Conservation (phyloP, 2,797 vertebrate species). For the Sparidentex hasta region DNA sequence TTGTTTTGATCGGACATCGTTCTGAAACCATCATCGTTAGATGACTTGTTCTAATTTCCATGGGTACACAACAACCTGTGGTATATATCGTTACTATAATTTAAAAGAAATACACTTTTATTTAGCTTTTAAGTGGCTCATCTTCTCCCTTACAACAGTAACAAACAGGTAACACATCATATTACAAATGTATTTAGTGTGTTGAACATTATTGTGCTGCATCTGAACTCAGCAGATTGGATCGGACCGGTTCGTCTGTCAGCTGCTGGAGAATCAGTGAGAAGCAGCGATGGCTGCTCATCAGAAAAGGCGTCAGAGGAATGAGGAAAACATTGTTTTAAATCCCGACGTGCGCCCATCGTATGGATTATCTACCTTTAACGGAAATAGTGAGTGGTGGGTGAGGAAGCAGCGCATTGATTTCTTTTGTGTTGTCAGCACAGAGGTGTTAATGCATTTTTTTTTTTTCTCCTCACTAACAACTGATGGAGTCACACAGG, state of each 20-base stretch:
- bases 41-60: no score
- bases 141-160: no score
- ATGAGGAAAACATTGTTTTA: neutral
- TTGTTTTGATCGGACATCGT: no score
- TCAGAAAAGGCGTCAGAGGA: conserved; percentile 5
- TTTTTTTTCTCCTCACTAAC: conserved; percentile 27
- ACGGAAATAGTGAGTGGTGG: conserved; percentile 48
- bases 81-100: no score
- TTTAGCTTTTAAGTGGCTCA: no score
- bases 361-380: conserved; percentile 46
- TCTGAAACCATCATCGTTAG: no score
- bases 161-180: neutral
- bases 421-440: conserved; percentile 57
- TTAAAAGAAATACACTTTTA: no score
- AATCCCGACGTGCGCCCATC: conserved; percentile 8
- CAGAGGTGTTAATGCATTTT: conserved; percentile 63
- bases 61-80: no score
- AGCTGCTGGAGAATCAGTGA: neutral
- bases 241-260: neutral
- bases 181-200: neutral
- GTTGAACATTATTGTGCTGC: no score
- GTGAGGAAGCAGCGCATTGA: conserved; percentile 42
- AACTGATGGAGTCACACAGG: conserved; percentile 48
- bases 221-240: neutral
- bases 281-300: conserved; percentile 1